Evolutionary conservation across 2,113 vertebrate genomes (phyloP).

Genomic region (Ptilorrhoa leucosticta): DNA sequence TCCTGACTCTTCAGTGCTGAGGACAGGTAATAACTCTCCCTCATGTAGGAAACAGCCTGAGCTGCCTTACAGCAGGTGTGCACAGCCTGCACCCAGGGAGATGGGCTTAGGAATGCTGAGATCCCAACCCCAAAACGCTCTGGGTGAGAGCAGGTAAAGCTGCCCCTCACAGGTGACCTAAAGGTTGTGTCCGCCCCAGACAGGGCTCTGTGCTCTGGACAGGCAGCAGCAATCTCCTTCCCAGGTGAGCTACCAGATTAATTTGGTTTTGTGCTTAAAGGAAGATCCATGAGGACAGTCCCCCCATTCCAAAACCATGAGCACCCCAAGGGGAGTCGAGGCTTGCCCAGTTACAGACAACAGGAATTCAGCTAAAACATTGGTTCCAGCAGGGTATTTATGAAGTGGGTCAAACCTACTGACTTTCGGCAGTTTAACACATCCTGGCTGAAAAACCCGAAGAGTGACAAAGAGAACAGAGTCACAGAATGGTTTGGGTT

Average conservation of each 20-base stretch:
- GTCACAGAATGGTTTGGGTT: neutral
- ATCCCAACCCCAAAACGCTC: neutral
- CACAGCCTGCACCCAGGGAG: neutral
- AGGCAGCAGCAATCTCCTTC: neutral
- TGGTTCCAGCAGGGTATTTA: neutral
- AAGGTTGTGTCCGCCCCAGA: neutral
- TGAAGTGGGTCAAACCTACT: neutral
- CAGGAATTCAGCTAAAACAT: neutral
- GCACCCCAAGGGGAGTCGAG: neutral
- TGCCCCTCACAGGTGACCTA: accelerated
- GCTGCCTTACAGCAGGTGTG: neutral
- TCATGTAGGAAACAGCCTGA: accelerated
- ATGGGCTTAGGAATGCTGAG: neutral
- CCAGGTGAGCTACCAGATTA: neutral
- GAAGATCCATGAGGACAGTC: neutral
- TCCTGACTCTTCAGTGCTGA: neutral
- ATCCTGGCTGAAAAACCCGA: neutral
- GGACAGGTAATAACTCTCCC: neutral
- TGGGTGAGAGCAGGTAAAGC: neutral
- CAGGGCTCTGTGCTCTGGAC: neutral
- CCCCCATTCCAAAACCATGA: neutral
- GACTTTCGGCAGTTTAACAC: neutral
- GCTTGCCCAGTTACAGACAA: neutral
- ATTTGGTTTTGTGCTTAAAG: neutral
- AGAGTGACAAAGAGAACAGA: neutral